These are phyloP conservation scores for Pherbina coryleti DNA, from an alignment of 2,888 invertebrate genomes.

Conservation along the genomic window DNA sequence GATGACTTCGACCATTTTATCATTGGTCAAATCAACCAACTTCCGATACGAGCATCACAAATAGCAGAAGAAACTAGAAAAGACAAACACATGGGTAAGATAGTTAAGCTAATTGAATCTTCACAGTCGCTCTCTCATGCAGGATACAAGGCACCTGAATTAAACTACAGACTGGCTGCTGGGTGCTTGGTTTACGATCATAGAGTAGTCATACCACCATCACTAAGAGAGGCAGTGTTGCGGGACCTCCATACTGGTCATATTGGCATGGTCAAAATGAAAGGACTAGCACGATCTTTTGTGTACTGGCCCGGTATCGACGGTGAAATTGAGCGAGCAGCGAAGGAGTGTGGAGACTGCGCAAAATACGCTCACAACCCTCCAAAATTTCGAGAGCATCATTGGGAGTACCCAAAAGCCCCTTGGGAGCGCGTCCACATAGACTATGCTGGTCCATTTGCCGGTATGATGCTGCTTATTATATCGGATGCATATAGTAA, in stretches of 20 bases:
- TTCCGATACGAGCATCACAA: too few species aligned
- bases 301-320: constrained; percentile 9
- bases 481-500: constrained; percentile 65
- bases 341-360: constrained; percentile 9
- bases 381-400: constrained; percentile 36
- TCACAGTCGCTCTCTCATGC: neutral
- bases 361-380: constrained; percentile 11
- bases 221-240: neutral
- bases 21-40: too few species aligned
- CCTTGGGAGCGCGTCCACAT: constrained; percentile 65
- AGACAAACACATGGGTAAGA: constrained; percentile 2
- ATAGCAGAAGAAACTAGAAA: constrained; percentile 14
- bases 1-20: too few species aligned
- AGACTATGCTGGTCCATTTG: constrained; percentile 68
- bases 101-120: neutral
- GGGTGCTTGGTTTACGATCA: too few species aligned
- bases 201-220: neutral
- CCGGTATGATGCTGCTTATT: constrained; percentile 53
- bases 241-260: constrained; percentile 29
- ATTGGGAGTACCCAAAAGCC: constrained; percentile 49
- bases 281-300: constrained; percentile 40
- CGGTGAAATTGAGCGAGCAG: neutral
- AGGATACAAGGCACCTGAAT: constrained; percentile 11
- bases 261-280: constrained; percentile 37
- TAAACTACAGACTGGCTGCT: neutral